Evolutionary conservation across 2,888 invertebrate genomes (phyloP), one percentile per base, ranked within the genome.

Genomic region (Nomada lathburiana): DNA sequence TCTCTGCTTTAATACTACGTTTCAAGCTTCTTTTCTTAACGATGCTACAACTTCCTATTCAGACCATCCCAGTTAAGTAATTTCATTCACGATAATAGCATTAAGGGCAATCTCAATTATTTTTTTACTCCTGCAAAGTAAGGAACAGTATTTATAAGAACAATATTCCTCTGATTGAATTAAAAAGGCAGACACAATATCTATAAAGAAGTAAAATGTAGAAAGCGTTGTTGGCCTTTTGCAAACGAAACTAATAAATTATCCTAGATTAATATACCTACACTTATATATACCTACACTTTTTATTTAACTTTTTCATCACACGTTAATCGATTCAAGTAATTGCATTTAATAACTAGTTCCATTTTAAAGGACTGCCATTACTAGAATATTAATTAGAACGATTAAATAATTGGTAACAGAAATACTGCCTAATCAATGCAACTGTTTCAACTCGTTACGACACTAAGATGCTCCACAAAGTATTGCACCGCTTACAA

Each of bases 71-170:
- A 73, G 36, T 73, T 59, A 57, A 73, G 57, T 57, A 73, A 73
- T 73, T 65, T 47, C 67, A 65, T 73, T 73, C 36, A 18, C 57
- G 73, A 57, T 73, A 73, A 67, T 57, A n/a, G 67, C 20, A 29
- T 65, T 73, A 67, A 57, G 29, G 20, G 55, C 65, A 65, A 65
- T 57, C 44, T 65, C 55, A 73, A 57, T 73, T 65, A 57, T 50
- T 67, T 59, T 16, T 55, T 44, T 20, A 20, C 55, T 57, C 53
- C 20, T 36, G 2, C 47, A 10, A 29, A 53, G 13, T 44, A 26
- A 64, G 18, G 20, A 53, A 36, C n/a, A 11, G 36, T 50, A 20
- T 60, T 71, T 71, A 11, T 23, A 20, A 23, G 10, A 36, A 62
- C 50, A 52, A 36, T 70, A 50, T 60, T 50, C 36, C 7, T 18